Conservation (phyloP, 2,888 invertebrate species). For the Andrena trimmerana region DNA sequence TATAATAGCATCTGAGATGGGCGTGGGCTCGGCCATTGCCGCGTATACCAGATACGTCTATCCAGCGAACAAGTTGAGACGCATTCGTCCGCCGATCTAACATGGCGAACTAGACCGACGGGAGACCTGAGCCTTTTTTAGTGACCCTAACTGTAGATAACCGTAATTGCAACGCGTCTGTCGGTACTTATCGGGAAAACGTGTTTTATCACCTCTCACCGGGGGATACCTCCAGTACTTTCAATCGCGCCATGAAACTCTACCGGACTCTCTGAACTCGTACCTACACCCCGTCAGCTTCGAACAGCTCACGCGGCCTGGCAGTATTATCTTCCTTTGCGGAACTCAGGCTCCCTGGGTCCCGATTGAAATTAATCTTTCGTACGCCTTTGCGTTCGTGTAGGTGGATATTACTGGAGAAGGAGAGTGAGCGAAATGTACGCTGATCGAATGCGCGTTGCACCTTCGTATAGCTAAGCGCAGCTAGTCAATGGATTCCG, state of each 20-base stretch:
- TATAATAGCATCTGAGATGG: slow-evolving; percentile 73
- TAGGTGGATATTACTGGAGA: neutral
- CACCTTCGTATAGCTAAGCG: no score
- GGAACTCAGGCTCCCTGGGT: neutral
- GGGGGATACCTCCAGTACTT: slow-evolving; percentile 15
- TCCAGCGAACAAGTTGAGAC: slow-evolving; percentile 40
- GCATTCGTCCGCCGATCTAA: slow-evolving; percentile 60
- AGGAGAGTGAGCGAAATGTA: neutral
- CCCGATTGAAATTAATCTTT: slow-evolving; percentile 2
- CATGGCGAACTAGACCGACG: slow-evolving; percentile 76
- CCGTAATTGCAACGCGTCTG: slow-evolving; percentile 68
- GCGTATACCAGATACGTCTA: slow-evolving; percentile 39
- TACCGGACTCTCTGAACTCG: slow-evolving; percentile 5
- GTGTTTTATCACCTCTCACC: slow-evolving; percentile 60
- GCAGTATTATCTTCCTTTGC: slow-evolving; percentile 1
- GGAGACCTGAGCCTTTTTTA: slow-evolving; percentile 64
- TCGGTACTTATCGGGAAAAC: slow-evolving; percentile 58
- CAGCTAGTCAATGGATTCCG: neutral
- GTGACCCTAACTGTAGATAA: slow-evolving; percentile 77
- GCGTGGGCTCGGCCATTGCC: slow-evolving; percentile 70
- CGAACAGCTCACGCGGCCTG: neutral
- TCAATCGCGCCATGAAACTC: slow-evolving; percentile 16
- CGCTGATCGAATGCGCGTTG: neutral
- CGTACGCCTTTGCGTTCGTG: neutral
- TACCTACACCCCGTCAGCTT: neutral